Percentiles rank a stretch among this genome's conserved stretches.
Evolutionary conservation across 2,888 invertebrate genomes (phyloP).

Genomic region (Busseola fusca): DNA sequence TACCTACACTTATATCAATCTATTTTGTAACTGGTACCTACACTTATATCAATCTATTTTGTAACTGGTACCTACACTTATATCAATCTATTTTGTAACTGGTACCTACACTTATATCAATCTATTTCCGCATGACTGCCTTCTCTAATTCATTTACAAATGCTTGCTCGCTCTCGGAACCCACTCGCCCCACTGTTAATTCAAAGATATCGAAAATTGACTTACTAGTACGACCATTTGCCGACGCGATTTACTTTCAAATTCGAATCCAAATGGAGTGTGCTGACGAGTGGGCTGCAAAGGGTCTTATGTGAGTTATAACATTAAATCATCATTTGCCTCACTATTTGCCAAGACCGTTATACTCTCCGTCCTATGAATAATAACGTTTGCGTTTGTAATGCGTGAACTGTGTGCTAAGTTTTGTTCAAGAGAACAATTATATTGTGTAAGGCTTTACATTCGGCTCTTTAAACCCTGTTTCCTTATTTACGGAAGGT

Average conservation of each 20-base stretch:
- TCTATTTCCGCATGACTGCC: constrained; percentile 4
- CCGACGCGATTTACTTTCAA: constrained; percentile 38
- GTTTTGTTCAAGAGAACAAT: constrained; percentile 46
- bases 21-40: too few relatives aligned
- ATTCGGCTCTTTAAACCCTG: background rate
- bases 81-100: constrained; percentile 3
- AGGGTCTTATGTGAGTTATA: constrained; percentile 47
- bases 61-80: too few relatives aligned
- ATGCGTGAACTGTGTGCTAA: constrained; percentile 45
- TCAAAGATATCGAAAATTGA: constrained; percentile 50
- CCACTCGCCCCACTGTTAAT: constrained; percentile 32
- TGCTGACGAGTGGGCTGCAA: constrained; percentile 36
- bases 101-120: constrained; percentile 2
- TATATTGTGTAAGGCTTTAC: constrained; percentile 5
- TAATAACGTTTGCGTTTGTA: constrained; percentile 40
- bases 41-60: too few relatives aligned
- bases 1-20: too few relatives aligned
- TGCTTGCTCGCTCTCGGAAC: background rate
- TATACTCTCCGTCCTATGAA: constrained; percentile 39
- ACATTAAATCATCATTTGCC: constrained; percentile 59
- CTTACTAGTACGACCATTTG: constrained; percentile 22
- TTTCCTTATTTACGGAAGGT: constrained; percentile 10
- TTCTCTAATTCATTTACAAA: constrained; percentile 25
- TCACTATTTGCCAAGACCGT: constrained; percentile 53
- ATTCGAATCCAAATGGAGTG: constrained; percentile 42